Evolutionary conservation across 2,888 invertebrate species (phyloP).

Genomic region (Melieria omissa): DNA sequence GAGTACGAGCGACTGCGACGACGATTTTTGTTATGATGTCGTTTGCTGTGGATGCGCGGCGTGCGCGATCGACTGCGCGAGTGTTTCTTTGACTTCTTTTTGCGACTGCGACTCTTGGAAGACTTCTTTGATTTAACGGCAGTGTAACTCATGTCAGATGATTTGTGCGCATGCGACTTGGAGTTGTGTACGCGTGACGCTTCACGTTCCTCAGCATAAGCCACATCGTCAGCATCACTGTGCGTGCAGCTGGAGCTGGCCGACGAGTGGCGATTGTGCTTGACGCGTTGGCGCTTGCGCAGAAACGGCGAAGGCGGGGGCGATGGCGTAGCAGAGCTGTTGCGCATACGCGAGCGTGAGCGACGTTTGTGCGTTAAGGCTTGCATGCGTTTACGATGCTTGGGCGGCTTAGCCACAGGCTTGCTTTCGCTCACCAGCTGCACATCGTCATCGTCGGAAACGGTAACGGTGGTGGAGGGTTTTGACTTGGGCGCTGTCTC

Average conservation of each 20-base stretch:
- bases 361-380: slow-evolving; percentile 31
- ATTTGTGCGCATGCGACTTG: slow-evolving; percentile 29
- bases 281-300: slow-evolving; percentile 27
- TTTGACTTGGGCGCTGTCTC: not conserved
- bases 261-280: slow-evolving; percentile 32
- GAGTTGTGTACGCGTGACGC: not conserved
- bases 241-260: slow-evolving; percentile 26
- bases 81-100: slow-evolving; percentile 55
- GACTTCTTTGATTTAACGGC: slow-evolving; percentile 47
- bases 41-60: not conserved
- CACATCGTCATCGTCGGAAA: slow-evolving; percentile 59
- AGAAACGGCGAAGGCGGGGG: slow-evolving; percentile 3
- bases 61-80: slow-evolving; percentile 32
- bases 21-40: slow-evolving; percentile 25
- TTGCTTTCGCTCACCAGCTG: slow-evolving; percentile 49
- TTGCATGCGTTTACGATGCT: slow-evolving; percentile 17
- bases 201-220: not conserved
- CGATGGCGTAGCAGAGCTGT: slow-evolving; percentile 20
- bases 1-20: slow-evolving; percentile 32
- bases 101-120: slow-evolving; percentile 50
- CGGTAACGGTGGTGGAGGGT: slow-evolving; percentile 44
- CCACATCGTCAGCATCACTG: slow-evolving; percentile 10
- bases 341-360: slow-evolving; percentile 27
- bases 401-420: not conserved
- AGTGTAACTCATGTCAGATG: slow-evolving; percentile 36